Base-by-base conservation (phyloP, 1,140 invertebrate genomes). In the Leptopilina clavipes region DNA sequence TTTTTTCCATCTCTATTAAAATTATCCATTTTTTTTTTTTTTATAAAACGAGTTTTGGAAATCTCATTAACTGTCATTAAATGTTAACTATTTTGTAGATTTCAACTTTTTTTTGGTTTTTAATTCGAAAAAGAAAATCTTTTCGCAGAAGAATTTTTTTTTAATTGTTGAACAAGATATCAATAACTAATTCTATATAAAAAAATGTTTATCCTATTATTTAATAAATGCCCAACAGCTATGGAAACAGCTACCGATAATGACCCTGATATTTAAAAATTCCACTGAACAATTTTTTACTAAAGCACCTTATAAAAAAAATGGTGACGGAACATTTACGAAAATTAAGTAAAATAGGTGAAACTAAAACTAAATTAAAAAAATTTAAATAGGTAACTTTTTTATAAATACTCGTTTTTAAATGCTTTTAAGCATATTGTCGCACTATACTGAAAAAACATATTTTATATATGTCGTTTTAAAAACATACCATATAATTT, bases 241-340 rank as follows among this genome's bases (percentile, higher is more conserved):
- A 31, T 12, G 25, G 59, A 31, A 31, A 22, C 1, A 74, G 78
- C 77, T 79, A 75, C 73, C 22, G 52, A 19, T 56, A 31, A 56
- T 76, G 43, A 76, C 56, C 76, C 75, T 81, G 44, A 75, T 71
- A 18, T 56, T 31, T 70, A n/a, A 70, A 19, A 71, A 52, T 18
- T 71, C 71, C 74, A 45, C 19, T 52, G 45, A 75, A 75, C 74
- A 75, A 71, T 37, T 43, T 18, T 71, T 56, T 12, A 76, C 22
- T 76, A 71, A 76, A 76, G 74, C 70, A 76, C 74, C 74, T 72
- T 76, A 59, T 18, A 12, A 52, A 71, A 40, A 37, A 71, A 75
- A 71, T 75, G 54, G 45, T 71, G 70, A 76, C 70, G 40, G 59
- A 31, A 31, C n/a, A 17, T 52, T 17, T 7, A 52, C 14, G 6